Evolutionary conservation across 30 jellyfish, hydroid and myxozoan genomes (phyloP).

Genomic region (Aurelia coerulea): DNA sequence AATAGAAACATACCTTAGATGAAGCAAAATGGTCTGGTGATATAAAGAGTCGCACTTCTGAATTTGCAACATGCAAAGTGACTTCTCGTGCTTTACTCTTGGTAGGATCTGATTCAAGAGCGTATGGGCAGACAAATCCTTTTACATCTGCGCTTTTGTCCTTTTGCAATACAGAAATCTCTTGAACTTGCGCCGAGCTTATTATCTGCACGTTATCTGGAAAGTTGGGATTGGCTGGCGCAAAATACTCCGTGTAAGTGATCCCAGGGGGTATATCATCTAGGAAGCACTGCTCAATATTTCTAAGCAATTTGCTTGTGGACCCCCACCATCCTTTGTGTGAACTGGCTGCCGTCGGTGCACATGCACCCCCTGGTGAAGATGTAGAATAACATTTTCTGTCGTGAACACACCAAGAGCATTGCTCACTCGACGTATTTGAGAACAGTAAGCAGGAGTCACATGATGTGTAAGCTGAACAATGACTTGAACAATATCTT

Average conservation of each 20-base stretch:
- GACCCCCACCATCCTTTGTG: constrained; percentile 81
- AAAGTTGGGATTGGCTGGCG: constrained; percentile 51
- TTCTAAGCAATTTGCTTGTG: constrained; percentile 20
- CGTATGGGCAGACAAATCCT: constrained; percentile 77
- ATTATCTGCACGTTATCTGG: constrained; percentile 74
- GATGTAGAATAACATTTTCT: constrained; percentile 41
- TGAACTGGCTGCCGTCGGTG: background rate
- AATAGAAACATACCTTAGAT: constrained; percentile 26
- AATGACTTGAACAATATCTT: constrained; percentile 53
- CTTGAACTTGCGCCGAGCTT: background rate
- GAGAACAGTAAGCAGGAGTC: constrained; percentile 64
- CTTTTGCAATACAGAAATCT: background rate
- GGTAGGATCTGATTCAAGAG: constrained; percentile 26
- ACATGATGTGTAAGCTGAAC: constrained; percentile 68
- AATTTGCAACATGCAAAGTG: constrained; percentile 11
- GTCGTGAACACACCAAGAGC: constrained; percentile 75
- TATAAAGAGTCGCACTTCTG: constrained; percentile 18
- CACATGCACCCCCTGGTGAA: constrained; percentile 59
- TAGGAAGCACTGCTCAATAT: constrained; percentile 42
- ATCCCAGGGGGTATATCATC: constrained; percentile 72
- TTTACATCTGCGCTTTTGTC: constrained; percentile 6
- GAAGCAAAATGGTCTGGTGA: constrained; percentile 18
- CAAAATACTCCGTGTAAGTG: constrained; percentile 35
- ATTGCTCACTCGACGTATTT: constrained; percentile 4
- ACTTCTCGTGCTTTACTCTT: constrained; percentile 32